Evolutionary conservation across 1,140 invertebrate genomes (phyloP).

Genomic region (Drosophila equinoxialis): DNA sequence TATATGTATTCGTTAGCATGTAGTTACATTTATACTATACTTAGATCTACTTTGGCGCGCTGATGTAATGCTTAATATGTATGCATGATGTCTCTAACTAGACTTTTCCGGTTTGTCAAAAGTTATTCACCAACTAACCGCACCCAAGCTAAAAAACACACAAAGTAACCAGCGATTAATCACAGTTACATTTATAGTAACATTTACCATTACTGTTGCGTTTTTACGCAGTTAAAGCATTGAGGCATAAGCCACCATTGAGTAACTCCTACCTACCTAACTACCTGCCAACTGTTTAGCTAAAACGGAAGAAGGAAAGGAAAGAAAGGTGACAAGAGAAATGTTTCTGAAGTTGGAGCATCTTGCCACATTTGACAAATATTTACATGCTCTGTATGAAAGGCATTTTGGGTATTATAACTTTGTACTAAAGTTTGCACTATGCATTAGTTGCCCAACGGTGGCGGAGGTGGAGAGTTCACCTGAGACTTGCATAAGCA

Average conservation of each 20-base stretch:
- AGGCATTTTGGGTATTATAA: constrained; percentile 17
- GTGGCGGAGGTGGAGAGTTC: not conserved
- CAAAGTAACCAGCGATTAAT: constrained; percentile 57
- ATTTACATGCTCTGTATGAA: constrained; percentile 26
- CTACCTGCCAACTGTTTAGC: not conserved
- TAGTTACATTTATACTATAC: constrained; percentile 5
- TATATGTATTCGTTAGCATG: constrained; percentile 19
- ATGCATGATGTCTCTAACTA: constrained; percentile 39
- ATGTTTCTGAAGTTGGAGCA: not conserved
- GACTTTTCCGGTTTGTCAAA: constrained; percentile 56
- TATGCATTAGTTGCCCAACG: not conserved
- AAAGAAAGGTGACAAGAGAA: not conserved
- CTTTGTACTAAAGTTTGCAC: constrained; percentile 19
- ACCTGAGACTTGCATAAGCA: constrained; percentile 10
- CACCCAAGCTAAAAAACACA: constrained; percentile 45
- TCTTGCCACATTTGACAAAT: constrained; percentile 42
- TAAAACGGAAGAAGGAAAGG: not conserved
- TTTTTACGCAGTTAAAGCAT: constrained; percentile 26
- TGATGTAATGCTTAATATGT: constrained; percentile 65
- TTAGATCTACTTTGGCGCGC: constrained; percentile 55
- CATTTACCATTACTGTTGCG: constrained; percentile 30
- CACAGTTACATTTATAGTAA: constrained; percentile 42
- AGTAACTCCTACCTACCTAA: not conserved
- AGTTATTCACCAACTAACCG: constrained; percentile 25
- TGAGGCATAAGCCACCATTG: not conserved